Percentiles rank a stretch among this genome's conserved stretches.
phyloP scores from a whole-genome alignment of 2,888 invertebrate species.

The Lymantria monacha region DNA sequence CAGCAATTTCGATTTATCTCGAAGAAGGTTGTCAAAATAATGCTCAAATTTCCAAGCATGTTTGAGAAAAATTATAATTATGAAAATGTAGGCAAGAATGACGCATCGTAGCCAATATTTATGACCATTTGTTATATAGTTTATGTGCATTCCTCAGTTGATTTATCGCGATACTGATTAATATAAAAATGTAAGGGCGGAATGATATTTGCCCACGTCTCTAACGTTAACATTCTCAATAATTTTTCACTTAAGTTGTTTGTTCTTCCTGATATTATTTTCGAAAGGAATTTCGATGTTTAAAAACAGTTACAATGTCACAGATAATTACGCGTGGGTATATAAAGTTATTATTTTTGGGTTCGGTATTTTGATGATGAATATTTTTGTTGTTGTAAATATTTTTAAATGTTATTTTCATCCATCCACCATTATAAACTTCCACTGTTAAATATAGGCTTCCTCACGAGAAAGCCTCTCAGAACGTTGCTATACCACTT shows the following conservation, averaged over 20 bases:
- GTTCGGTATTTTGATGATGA: too few relatives aligned
- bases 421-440: too few relatives aligned
- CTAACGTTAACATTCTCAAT: conserved; percentile 17
- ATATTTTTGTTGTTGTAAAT: too few relatives aligned
- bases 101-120: conserved; percentile 16
- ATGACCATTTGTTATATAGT: conserved; percentile 6
- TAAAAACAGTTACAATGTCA: conserved; percentile 6
- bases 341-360: too few relatives aligned
- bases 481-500: too few relatives aligned
- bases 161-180: conserved; percentile 20
- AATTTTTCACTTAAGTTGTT: conserved; percentile 16
- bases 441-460: too few relatives aligned
- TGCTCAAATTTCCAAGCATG: too few relatives aligned
- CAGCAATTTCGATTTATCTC: too few relatives aligned
- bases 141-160: conserved; percentile 27
- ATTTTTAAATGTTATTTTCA: too few relatives aligned
- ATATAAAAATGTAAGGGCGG: conserved; percentile 10
- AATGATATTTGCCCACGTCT: conserved; percentile 4
- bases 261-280: conserved; percentile 29
- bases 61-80: too few relatives aligned
- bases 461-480: too few relatives aligned
- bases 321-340: background rate
- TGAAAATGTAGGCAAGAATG: conserved; percentile 1
- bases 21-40: too few relatives aligned
- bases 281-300: conserved; percentile 2